Evolutionary conservation across 2,797 vertebrate genomes (phyloP), one percentile per base, ranked within the genome.

Genomic region (Lepilemur septentrionalis): DNA sequence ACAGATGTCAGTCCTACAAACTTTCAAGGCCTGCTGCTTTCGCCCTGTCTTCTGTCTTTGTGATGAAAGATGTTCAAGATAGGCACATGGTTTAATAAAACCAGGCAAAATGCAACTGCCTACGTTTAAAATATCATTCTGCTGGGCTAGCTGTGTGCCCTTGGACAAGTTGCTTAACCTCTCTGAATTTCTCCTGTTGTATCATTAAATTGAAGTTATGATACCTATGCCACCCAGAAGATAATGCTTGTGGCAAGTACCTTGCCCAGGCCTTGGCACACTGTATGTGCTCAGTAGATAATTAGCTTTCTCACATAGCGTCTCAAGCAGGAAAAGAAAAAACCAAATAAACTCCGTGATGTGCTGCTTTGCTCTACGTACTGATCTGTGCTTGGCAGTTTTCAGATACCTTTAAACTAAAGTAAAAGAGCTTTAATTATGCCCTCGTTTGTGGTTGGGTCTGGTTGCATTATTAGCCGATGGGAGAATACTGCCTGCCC

Each of bases 391-490:
- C 63, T 46, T 61, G 87, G 83, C 92, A 75, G 70, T 50, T 80
- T 63, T 84, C 80, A 35, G 87, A 80, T 61, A n/a, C 22, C 82
- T 87, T 35, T 6, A 28, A 69, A 76, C n/a, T 30, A 32, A 90
- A 94, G 87, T 41, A 41, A 76, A 79, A 94, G 89, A 38, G 72
- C 73, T 97, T 90, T 90, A 57, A 95, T 91, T 86, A 67, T 0
- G 30, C 79, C 50, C 65, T 50, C 8, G 35, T 50, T 52, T 79
- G 61, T 89, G 79, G 76, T 95, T 89, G 73, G 75, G 52, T 59
- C 59, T 46, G 25, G 69, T 35, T 4, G 30, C 15, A 0, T 59
- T 61, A 17, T 43, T 32, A 89, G 13, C 59, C 0, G 32, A 75
- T 72, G 67, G 3, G 8, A 59, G 91, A 76, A 78, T 10, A 7